A percentile compares a stretch with the other conserved stretches of the same genome.
phyloP scores from a whole-genome alignment of 2,888 invertebrate genomes.

The Phasia obesa region DNA sequence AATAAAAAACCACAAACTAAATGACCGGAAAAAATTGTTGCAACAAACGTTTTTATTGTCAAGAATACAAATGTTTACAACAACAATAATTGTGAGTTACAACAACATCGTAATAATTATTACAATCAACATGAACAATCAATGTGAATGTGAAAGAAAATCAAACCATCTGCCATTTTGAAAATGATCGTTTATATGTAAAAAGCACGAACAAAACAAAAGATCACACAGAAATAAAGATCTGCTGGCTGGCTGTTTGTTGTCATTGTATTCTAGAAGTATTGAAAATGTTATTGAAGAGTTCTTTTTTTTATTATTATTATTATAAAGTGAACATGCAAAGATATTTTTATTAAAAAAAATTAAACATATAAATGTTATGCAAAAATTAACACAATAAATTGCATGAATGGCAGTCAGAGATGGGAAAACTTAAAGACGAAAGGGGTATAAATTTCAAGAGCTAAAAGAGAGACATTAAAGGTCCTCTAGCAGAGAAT shows the following conservation, averaged over 20 bases:
- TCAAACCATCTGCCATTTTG: conserved; percentile 57
- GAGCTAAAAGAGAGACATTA: too few relatives aligned
- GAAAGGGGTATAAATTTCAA: neutral
- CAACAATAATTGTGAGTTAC: neutral
- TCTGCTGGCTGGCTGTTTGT: too few relatives aligned
- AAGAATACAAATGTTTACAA: conserved; percentile 51
- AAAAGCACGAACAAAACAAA: conserved; percentile 6
- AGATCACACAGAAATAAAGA: conserved; percentile 17
- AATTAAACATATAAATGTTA: conserved; percentile 9
- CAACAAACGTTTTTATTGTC: conserved; percentile 63
- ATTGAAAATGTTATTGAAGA: neutral
- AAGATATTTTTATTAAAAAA: conserved; percentile 12
- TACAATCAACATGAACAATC: conserved; percentile 42
- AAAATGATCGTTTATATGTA: conserved; percentile 19
- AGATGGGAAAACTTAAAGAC: neutral
- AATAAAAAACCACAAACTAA: conserved; percentile 64
- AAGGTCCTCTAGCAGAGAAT: too few relatives aligned
- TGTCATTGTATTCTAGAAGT: conserved; percentile 16
- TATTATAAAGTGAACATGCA: conserved; percentile 11
- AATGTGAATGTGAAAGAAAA: conserved; percentile 30
- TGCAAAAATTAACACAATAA: conserved; percentile 21
- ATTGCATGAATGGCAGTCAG: neutral
- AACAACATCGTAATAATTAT: neutral
- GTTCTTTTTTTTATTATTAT: neutral
- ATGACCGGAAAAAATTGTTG: conserved; percentile 67